Base-by-base conservation (phyloP, 1,140 invertebrate genomes). In the Drosophila elegans region DNA sequence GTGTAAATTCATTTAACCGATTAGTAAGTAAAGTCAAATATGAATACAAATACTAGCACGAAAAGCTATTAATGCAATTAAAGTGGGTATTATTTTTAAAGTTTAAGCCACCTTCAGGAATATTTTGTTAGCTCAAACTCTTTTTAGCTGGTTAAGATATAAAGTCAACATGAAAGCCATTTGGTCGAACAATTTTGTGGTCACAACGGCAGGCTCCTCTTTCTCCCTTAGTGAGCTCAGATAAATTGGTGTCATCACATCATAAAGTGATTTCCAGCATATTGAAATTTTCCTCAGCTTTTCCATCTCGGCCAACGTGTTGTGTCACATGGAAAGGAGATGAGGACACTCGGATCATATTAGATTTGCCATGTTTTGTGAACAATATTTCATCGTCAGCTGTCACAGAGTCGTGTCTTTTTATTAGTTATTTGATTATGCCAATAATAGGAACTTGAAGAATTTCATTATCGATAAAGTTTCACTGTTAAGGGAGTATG, bases 241-340 rank as follows among this genome's bases (percentile, higher is more conserved):
- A 91, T 84, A 91, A 91, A 91, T 91, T 80, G 90, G 77, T 90
- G 90, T 79, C 90, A 91, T 91, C 90, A 91, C 67, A 91, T 91
- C 90, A 91, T 88, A 91, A 86, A 90, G 85, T 91, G 79, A 91
- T 91, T 91, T 91, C 81, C 63, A 82, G 73, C 83, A 91, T 91
- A 91, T 91, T 91, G 88, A 91, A 91, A 91, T 89, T 89, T 84
- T 51, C 49, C 48, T 57, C 46, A 57, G 78, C 56, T 56, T 12
- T 48, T 55, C 29, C 53, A 51, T 60, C 67, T 52, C 53, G 41
- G 61, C 36, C 53, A 38, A 9, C 42, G 51, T 71, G 51, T 41
- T 52, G 67, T 67, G 73, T 57, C 60, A 57, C 53, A 57, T 46
- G 72, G 41, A 66, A 56, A 39, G 44, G 62, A 52, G 49, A 49